Base-by-base conservation (phyloP, 1,140 invertebrate genomes). In the Hetaerina americana region DNA sequence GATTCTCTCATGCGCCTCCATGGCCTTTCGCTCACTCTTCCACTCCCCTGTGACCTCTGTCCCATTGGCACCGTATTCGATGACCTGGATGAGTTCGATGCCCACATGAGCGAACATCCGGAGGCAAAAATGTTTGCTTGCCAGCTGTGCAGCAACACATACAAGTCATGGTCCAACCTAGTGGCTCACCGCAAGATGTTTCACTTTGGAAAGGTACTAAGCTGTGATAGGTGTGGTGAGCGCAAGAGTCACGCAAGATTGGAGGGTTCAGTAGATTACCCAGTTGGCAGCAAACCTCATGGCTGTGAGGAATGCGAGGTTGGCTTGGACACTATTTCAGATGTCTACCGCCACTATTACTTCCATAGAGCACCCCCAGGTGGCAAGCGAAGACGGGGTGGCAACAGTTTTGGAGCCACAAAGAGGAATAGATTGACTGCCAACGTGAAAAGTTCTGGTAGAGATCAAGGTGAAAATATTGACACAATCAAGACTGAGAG, bases 161-260 rank as follows among this genome's bases (percentile, higher is more conserved):
- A 73, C 25, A 22, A 71, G 28, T 71, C 72, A 22, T 73, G 72
- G 72, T 29, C 57, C 10, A 73, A 73, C 26, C 57, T 73, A 24
- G 72, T 73, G 0, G 72, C 72, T 49, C 72, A 73, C 68, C 72
- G 72, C 66, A 73, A 73, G 31, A 70, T 66, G 15, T 73, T 57
- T 57, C 72, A 73, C 29, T 25, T 28, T 3, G 72, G 72, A 22
- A 25, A 71, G 25, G 57, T 73, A 10, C 27, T 73, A 5, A 28
- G 66, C 10, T 73, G 72, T 69, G 66, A 71, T 24, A 8, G 49
- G 2, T 73, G 72, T 69, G 27, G 70, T 5, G 15, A 12, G 5
- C 22, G 66, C 0, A 73, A 67, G 18, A 25, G n/a, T 15, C 72
- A 72, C 27, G 31, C 68, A 10, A 26, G 25, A n/a, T 40, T 72